Evolutionary conservation across 2,797 vertebrate species (phyloP), one percentile per base, ranked within the genome.

Genomic region (Hybognathus amarus): DNA sequence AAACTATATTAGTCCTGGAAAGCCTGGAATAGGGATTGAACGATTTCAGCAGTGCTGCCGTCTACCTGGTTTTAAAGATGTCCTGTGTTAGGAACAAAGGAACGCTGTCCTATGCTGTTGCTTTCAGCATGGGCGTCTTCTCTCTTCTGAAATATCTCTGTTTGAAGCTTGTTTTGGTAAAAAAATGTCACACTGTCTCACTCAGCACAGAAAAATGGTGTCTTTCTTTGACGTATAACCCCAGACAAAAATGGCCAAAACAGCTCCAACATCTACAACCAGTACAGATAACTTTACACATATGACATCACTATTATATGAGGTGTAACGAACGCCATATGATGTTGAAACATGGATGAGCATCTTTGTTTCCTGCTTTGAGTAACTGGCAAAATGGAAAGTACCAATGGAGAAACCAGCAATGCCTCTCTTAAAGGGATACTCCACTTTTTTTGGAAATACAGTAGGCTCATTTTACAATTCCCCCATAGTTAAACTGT

Each of bases 291-390:
- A 66, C 20, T 33, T 76, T 17, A n/a, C 27, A 10, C 36, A 52
- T 8, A 52, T 8, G 6, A 20, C 50, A 79, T 86, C 73, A 70
- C 71, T 68, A 38, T 40, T 75, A 69, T 71, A 70, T 52, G 82
- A 73, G n/a, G 76, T 64, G 33, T 86, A 86, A 87, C 87, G 79
- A 88, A 89, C 52, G 45, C 36, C 47, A 76, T 73, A 87, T 61
- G 76, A 85, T 78, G 74, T 80, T 75, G n/a, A 70, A 87, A 87
- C 76, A 75, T 50, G 33, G 67, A 45, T 4, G 81, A 85, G 27
- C 22, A 33, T 77, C 63, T 85, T 79, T 86, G 81, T 78, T 69
- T 24, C 61, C 59, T 86, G 61, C 76, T 82, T 15, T 30, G 33
- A 87, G 67, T 70, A 82, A 89, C 52, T 85, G 83, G 79, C 83